Conservation (phyloP, 2,113 vertebrate species). For the Crotalus horridus region DNA sequence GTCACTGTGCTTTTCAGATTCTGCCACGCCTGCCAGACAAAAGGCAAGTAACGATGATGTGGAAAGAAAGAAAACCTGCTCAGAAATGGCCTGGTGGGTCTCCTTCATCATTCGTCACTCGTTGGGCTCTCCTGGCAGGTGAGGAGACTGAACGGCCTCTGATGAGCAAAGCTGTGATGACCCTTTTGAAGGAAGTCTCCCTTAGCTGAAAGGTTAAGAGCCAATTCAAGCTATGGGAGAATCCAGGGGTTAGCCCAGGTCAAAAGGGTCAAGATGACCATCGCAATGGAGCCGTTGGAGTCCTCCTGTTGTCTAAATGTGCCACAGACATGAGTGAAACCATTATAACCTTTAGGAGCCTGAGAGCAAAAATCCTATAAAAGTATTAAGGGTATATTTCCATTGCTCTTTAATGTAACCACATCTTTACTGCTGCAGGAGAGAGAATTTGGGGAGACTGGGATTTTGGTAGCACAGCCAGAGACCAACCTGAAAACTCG, state of each 20-base stretch:
- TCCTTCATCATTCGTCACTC: not conserved
- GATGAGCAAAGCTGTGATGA: not conserved
- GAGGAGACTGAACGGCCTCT: not conserved
- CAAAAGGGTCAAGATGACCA: not conserved
- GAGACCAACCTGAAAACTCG: conserved; percentile 38
- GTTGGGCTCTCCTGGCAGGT: not conserved
- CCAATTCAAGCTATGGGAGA: not conserved
- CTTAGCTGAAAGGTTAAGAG: not conserved
- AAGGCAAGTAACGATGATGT: not conserved
- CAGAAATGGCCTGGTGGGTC: conserved; percentile 14
- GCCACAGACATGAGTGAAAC: not conserved
- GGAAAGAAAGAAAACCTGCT: not conserved
- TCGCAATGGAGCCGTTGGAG: not conserved
- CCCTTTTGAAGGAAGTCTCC: not conserved
- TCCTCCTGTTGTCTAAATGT: not conserved
- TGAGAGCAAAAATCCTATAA: not conserved
- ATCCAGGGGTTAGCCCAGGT: not conserved
- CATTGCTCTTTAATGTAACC: not conserved
- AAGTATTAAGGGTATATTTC: not conserved
- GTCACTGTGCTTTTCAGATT: conserved; percentile 37
- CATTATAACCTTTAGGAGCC: too few species aligned
- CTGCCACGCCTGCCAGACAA: conserved; percentile 15
- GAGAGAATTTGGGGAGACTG: not conserved
- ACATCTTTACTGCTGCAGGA: not conserved
- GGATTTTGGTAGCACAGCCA: not conserved